phyloP scores from a whole-genome alignment of 2,113 vertebrate species.

The Murina feae region DNA sequence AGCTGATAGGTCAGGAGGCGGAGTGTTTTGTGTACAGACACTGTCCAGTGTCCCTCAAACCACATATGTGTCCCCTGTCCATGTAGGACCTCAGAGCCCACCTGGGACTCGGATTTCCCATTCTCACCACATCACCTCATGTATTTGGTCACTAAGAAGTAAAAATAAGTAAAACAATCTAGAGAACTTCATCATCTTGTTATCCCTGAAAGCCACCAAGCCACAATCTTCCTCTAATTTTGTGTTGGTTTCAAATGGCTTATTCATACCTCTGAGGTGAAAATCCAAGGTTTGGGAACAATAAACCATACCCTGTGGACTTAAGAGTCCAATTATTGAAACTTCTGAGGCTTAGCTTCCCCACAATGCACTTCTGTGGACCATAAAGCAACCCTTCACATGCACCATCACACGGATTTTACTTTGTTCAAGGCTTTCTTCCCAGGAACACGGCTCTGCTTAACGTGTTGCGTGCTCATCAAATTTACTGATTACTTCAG shows the following conservation, averaged over 20 bases:
- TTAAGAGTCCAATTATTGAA: neutral
- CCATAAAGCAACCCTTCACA: neutral
- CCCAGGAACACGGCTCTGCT: neutral
- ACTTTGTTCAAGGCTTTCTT: neutral
- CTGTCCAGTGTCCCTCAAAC: neutral
- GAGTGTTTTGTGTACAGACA: neutral
- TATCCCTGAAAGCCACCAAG: neutral
- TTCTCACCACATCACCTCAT: neutral
- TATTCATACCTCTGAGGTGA: neutral
- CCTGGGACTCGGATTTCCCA: neutral
- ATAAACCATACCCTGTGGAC: neutral
- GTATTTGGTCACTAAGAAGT: neutral
- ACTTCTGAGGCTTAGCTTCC: neutral
- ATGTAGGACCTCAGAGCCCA: neutral
- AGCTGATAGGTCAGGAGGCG: neutral
- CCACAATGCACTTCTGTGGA: neutral
- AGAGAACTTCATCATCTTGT: neutral
- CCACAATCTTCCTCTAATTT: neutral
- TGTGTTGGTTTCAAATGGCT: neutral
- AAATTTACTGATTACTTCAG: conserved; percentile 8
- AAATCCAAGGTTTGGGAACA: neutral
- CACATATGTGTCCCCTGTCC: neutral
- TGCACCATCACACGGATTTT: neutral
- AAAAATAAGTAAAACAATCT: neutral
- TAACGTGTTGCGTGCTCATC: neutral